phyloP scores from a whole-genome alignment of 2,797 vertebrate species.

The Pelochelys cantorii region DNA sequence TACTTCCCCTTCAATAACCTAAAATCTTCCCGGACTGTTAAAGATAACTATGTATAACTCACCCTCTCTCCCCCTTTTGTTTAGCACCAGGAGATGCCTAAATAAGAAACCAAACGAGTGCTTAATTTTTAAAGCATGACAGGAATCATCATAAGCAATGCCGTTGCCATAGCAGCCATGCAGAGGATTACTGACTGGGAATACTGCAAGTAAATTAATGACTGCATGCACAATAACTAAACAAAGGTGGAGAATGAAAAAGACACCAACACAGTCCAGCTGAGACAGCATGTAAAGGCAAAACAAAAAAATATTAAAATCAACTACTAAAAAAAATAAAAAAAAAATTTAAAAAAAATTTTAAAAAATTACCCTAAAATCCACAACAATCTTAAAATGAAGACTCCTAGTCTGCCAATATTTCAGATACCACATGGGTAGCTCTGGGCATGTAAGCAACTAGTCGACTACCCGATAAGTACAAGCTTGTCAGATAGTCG shows the following conservation, averaged over 20 bases:
- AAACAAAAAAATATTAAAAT: background rate
- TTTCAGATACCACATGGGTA: background rate
- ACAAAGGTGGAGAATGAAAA: background rate
- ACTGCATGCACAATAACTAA: too few relatives aligned
- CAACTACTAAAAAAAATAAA: background rate
- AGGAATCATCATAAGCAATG: background rate
- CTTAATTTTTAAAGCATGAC: background rate
- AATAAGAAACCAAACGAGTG: background rate
- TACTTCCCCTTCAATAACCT: accelerated
- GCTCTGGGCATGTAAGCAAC: too few relatives aligned
- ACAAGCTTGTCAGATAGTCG: too few relatives aligned
- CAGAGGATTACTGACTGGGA: background rate
- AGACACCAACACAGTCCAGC: background rate
- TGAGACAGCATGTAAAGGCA: background rate
- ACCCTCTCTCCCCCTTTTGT: background rate
- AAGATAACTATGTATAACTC: background rate
- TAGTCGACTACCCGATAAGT: too few relatives aligned
- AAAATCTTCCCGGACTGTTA: background rate
- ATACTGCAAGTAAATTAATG: background rate
- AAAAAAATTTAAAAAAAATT: background rate
- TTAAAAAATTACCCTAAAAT: background rate
- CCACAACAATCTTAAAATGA: background rate
- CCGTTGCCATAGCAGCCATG: background rate
- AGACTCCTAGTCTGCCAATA: background rate
- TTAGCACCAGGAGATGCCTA: background rate